Percentiles rank a stretch among this genome's conserved stretches.
These are phyloP conservation scores for Ylistrum balloti DNA, from an alignment of 1,140 invertebrate genomes.

Conservation along the genomic window DNA sequence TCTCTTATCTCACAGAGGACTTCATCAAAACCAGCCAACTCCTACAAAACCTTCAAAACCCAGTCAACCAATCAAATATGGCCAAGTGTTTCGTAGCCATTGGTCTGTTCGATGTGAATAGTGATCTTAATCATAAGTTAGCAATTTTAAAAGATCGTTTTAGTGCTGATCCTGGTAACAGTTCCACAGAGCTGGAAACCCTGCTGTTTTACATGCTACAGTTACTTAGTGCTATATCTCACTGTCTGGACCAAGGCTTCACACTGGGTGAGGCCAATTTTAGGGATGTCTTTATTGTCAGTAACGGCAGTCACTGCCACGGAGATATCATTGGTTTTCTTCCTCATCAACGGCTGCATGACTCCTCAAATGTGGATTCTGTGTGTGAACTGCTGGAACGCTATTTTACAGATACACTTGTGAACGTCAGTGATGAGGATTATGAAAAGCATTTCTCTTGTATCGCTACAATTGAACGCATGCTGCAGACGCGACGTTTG, in stretches of 20 bases:
- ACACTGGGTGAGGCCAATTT: conserved; percentile 74
- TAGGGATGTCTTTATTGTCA: conserved; percentile 74
- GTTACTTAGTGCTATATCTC: conserved; percentile 77
- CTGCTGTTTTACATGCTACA: conserved; percentile 74
- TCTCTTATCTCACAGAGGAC: conserved; percentile 75
- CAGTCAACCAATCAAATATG: conserved; percentile 68
- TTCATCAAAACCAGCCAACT: conserved; percentile 77
- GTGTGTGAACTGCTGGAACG: conserved; percentile 75
- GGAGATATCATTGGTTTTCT: conserved; percentile 76
- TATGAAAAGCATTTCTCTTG: conserved; percentile 66
- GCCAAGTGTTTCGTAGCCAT: conserved; percentile 70
- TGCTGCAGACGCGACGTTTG: conserved; percentile 69
- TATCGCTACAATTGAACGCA: conserved; percentile 66
- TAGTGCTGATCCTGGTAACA: conserved; percentile 39
- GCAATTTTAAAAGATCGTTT: conserved; percentile 67
- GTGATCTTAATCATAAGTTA: conserved; percentile 73
- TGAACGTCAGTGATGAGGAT: conserved; percentile 59
- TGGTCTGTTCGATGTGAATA: conserved; percentile 74
- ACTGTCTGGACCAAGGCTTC: conserved; percentile 77
- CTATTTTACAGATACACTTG: conserved; percentile 69
- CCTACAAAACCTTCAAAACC: conserved; percentile 68
- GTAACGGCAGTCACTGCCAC: conserved; percentile 67
- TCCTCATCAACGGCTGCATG: conserved; percentile 72
- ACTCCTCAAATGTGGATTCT: conserved; percentile 69
- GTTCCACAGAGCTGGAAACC: conserved; percentile 69